Evolutionary conservation across 2,888 invertebrate genomes (phyloP).

Genomic region (Cyclophora albipunctata): DNA sequence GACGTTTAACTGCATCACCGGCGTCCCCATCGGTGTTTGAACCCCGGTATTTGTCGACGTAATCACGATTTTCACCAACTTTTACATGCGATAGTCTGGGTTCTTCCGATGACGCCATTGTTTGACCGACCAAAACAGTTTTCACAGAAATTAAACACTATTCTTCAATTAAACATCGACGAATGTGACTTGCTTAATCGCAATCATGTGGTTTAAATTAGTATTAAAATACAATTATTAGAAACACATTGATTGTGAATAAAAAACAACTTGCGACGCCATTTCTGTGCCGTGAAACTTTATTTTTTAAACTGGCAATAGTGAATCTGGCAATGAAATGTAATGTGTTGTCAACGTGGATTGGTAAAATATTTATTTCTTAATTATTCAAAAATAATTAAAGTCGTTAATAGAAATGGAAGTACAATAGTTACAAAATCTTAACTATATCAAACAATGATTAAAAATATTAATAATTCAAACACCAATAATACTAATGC

Average conservation of each 20-base stretch:
- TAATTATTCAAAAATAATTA: too few relatives aligned
- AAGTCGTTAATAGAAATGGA: too few relatives aligned
- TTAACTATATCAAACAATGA: too few relatives aligned
- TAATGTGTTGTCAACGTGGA: slow-evolving; percentile 14
- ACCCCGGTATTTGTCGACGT: slow-evolving; percentile 41
- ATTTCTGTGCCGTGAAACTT: slow-evolving; percentile 61
- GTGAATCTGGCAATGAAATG: slow-evolving; percentile 19
- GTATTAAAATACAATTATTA: slow-evolving; percentile 40
- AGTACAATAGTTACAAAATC: too few relatives aligned
- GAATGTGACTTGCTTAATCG: slow-evolving; percentile 33
- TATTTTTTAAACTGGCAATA: slow-evolving; percentile 33
- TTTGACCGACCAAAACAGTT: slow-evolving; percentile 49
- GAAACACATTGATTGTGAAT: slow-evolving; percentile 59
- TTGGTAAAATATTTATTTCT: slow-evolving; percentile 21
- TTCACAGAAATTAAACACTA: slow-evolving; percentile 41
- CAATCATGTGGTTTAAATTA: slow-evolving; percentile 33
- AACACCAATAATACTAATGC: too few relatives aligned
- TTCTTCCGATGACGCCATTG: slow-evolving; percentile 72
- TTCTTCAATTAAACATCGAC: slow-evolving; percentile 52
- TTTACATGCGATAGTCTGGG: slow-evolving; percentile 62
- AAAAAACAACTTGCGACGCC: slow-evolving; percentile 75
- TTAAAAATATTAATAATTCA: too few relatives aligned
- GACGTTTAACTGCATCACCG: slow-evolving; percentile 61
- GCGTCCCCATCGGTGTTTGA: slow-evolving; percentile 50
- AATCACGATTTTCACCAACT: slow-evolving; percentile 60